Base-by-base conservation (phyloP, 1,140 invertebrate species). In the Cyphomyrmex costatus region DNA sequence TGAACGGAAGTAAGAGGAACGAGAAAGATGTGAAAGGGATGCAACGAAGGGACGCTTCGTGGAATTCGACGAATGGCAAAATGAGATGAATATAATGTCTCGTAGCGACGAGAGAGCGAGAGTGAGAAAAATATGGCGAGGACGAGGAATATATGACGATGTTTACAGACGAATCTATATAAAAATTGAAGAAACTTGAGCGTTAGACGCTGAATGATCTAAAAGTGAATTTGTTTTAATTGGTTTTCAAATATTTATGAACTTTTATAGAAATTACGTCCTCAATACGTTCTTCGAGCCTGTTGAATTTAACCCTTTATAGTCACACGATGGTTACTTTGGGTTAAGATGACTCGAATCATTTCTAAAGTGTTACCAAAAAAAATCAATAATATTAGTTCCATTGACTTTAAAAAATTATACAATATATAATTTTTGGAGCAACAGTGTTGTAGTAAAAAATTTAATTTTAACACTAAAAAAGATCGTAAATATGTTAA, bases 51-150 rank as follows among this genome's bases (percentile, higher is more conserved):
- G 36, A 74, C 8, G 68, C 14, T 49, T n/a, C 27, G 36, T 60
- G 68, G 42, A 74, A 73, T 73, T 83, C 74, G 79, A 74, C 66
- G 56, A 73, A 83, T 74, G 68, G 68, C 51, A 16, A 53, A 16
- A 60, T 24, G 68, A 74, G 70, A 83, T 56, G 21, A 51, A 71
- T 46, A 70, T 36, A 71, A 82, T 42, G 24, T 24, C 30, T 58
- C 53, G 66, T 51, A 16, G 16, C n/a, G 77, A 79, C n/a, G 21
- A 46, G 16, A 71, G 12, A 71, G 16, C 24, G 68, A 74, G 16
- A 83, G n/a, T 24, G 68, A 74, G n/a, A 74, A 27, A 83, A 74
- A 74, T 83, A 73, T 82, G 61, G 30, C 10, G 4, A n/a, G n/a
- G 12, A 70, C 36, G 68, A 60, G 53, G 21, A 60, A 33, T 1